Percentiles rank a stretch among this genome's conserved stretches.
phyloP scores from a whole-genome alignment of 2,888 invertebrate species.

The Xylota sylvarum region DNA sequence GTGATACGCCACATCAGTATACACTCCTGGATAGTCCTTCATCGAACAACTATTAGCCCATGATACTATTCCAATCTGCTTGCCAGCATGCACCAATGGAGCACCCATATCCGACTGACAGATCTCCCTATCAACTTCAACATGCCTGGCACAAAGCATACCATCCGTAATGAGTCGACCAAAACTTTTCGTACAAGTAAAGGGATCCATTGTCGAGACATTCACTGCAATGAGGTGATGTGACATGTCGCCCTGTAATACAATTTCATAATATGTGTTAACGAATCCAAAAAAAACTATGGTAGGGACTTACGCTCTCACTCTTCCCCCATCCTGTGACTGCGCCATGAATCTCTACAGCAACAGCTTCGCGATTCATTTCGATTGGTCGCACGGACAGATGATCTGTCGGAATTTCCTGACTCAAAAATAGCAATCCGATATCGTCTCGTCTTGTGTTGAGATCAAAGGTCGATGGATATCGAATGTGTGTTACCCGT shows the following conservation, averaged over 20 bases:
- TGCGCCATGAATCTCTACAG: constrained; percentile 7
- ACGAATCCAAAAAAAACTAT: not conserved
- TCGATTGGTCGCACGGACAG: constrained; percentile 79
- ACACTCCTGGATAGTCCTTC: constrained; percentile 69
- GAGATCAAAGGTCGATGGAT: constrained; percentile 76
- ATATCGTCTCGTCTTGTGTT: constrained; percentile 78
- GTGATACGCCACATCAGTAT: constrained; percentile 71
- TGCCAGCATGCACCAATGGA: constrained; percentile 42
- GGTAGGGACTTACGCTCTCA: constrained; percentile 33
- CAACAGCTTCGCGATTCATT: constrained; percentile 48
- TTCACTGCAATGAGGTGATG: constrained; percentile 54
- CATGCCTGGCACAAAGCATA: constrained; percentile 54
- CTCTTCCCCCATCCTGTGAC: constrained; percentile 62
- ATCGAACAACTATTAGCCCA: constrained; percentile 38
- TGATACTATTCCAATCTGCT: constrained; percentile 63
- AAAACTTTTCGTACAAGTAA: constrained; percentile 35
- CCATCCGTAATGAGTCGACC: constrained; percentile 39
- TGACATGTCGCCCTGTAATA: constrained; percentile 37
- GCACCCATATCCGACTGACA: constrained; percentile 61
- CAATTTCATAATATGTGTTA: not conserved
- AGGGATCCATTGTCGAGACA: constrained; percentile 39
- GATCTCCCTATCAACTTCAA: constrained; percentile 2
- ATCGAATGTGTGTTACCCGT: constrained; percentile 81
- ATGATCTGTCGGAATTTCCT: constrained; percentile 79
- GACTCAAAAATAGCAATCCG: constrained; percentile 81